phyloP scores from a whole-genome alignment of 1,140 invertebrate genomes.

The Sesamia nonagrioides region DNA sequence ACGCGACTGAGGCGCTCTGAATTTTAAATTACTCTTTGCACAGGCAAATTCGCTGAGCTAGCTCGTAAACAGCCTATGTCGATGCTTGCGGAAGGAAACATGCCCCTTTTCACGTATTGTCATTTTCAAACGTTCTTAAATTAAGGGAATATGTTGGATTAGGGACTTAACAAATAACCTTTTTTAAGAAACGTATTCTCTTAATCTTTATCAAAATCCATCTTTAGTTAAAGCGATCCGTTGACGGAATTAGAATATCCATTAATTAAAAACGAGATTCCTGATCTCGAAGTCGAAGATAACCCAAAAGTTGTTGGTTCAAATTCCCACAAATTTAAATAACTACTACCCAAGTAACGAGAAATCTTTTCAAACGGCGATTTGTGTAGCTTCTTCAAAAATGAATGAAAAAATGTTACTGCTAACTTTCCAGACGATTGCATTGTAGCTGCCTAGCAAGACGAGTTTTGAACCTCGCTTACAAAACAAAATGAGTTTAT shows the following conservation, averaged over 20 bases:
- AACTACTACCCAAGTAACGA: conserved; percentile 33
- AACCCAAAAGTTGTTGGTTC: conserved; percentile 28
- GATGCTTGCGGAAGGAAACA: conserved; percentile 43
- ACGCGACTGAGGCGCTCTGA: conserved; percentile 71
- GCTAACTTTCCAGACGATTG: conserved; percentile 58
- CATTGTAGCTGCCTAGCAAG: conserved; percentile 50
- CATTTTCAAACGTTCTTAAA: conserved; percentile 2
- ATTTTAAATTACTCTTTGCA: conserved; percentile 84
- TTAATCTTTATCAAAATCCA: neutral
- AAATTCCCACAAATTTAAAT: conserved; percentile 27
- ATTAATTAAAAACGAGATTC: conserved; percentile 32
- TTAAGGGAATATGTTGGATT: neutral
- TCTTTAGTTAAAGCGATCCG: neutral
- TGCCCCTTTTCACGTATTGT: conserved; percentile 39
- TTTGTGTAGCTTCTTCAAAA: conserved; percentile 43
- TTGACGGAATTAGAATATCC: conserved; percentile 1
- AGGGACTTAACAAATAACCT: neutral
- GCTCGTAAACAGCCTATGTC: conserved; percentile 66
- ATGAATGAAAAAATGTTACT: conserved; percentile 48
- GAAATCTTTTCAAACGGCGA: conserved; percentile 22
- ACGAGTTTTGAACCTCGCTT: conserved; percentile 19
- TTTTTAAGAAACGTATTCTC: neutral
- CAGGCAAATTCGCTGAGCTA: conserved; percentile 76
- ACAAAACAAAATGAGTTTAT: conserved; percentile 33
- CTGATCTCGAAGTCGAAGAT: conserved; percentile 17